Evolutionary conservation across 1,140 invertebrate species (phyloP), one percentile per base, ranked within the genome.

Genomic region (Archivesica marissinica): DNA sequence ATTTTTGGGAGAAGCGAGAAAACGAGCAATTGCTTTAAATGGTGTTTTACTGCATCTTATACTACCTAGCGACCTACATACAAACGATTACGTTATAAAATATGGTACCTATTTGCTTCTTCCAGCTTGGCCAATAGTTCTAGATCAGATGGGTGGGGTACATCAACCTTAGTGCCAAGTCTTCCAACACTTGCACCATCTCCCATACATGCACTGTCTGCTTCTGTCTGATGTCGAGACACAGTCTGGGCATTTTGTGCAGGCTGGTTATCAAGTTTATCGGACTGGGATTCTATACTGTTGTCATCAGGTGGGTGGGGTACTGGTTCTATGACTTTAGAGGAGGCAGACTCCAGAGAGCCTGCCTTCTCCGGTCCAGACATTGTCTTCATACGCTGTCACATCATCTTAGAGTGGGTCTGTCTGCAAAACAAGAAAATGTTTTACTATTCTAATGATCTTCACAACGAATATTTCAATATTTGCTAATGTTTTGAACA

Each of bases 61-160:
- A n/a, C n/a, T n/a, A n/a, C n/a, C n/a, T n/a, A n/a, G n/a, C n/a
- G n/a, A n/a, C n/a, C n/a, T n/a, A n/a, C n/a, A n/a, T n/a, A n/a
- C n/a, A n/a, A n/a, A n/a, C n/a, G n/a, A n/a, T n/a, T n/a, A n/a
- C n/a, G n/a, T n/a, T n/a, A n/a, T n/a, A n/a, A n/a, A n/a, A n/a
- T n/a, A n/a, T n/a, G n/a, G n/a, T 91, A 96, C 96, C 96, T 96
- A 94, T 99, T 99, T 90, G 97, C 97, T 91, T 97, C 97, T 95
- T 98, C 97, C 95, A 99, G 96, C 94, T 98, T 98, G 93, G 97
- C 97, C 90, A 99, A 95, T 77, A 99, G 95, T 95, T 96, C 96
- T 95, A 97, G 95, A 93, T 97, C 97, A 90, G 95, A 94, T 82
- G 90, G 89, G n/a, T 81, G 59, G 38, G 83, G 35, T 11, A 80